Evolutionary conservation across 1,140 invertebrate species (phyloP), one percentile per base, ranked within the genome.

Genomic region (Spodoptera litura): DNA sequence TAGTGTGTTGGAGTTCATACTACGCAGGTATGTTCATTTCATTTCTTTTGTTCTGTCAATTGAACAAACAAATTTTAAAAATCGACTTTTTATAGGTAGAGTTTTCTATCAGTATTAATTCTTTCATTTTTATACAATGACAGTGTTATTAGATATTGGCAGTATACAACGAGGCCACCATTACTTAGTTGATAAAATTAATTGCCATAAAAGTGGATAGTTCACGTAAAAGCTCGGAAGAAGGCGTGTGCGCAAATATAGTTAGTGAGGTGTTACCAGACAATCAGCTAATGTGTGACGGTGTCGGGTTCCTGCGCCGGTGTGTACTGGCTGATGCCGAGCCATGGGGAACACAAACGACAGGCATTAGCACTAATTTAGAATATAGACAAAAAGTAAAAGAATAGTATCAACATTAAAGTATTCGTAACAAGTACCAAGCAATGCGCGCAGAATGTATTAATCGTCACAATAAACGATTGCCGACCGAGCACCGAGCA

Each of bases 241-340:
- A 55, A 55, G 70, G 52, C 52, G 76, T 51, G 66, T 72, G 44
- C 13, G 70, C 68, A 78, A 81, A 74, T 55, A 78, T 59, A 49
- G 59, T 11, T 11, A 11, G 51, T 15, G 70, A 79, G 62, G 71
- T 75, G 71, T 49, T 15, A 55, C 20, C 70, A 12, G 66, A 71
- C 80, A 78, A 81, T 81, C 71, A 55, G 72, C 76, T 81, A 81
- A 81, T 81, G 76, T 78, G 71, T 6, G 52, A 15, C 49, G 74
- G 71, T 81, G 55, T 58, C 55, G 51, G 0, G 55, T 78, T 49
- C 20, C 70, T 4, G 51, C 44, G 9, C 9, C 38, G 9, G 44
- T 59, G 9, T 31, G 56, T 11, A 6, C 56, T 27, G 56, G 38
- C 38, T 44, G 0, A 6, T 8, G 38, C 38, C 38, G 38, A 20